A percentile compares a stretch with the other conserved stretches of the same genome.
Evolutionary conservation across 1,140 invertebrate genomes (phyloP).

Genomic region (Heliconius eleuchia): DNA sequence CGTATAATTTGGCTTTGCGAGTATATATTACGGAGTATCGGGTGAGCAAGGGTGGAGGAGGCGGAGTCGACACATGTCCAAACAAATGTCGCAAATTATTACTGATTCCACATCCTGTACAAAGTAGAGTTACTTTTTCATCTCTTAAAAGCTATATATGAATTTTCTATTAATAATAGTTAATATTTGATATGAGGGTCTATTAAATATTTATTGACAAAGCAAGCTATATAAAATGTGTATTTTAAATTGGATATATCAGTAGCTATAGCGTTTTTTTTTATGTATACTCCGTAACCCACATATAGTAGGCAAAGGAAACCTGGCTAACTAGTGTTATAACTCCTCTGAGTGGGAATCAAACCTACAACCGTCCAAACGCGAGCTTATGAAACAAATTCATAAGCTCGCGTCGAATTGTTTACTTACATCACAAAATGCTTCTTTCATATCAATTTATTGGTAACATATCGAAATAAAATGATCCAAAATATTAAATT

Average conservation of each 20-base stretch:
- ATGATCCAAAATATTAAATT: background rate
- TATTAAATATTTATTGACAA: background rate
- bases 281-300: too few relatives aligned
- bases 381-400: too few relatives aligned
- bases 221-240: background rate
- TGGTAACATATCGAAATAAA: background rate
- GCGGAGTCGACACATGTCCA: constrained; percentile 57
- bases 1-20: constrained; percentile 51
- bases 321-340: too few relatives aligned
- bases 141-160: constrained; percentile 1
- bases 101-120: constrained; percentile 20
- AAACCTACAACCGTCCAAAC: too few relatives aligned
- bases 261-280: too few relatives aligned
- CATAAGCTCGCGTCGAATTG: too few relatives aligned
- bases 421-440: too few relatives aligned
- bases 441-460: too few relatives aligned
- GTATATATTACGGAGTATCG: constrained; percentile 39
- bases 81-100: constrained; percentile 61
- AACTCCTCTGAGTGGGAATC: too few relatives aligned
- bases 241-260: too few relatives aligned
- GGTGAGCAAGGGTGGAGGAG: constrained; percentile 43
- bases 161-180: constrained; percentile 9
- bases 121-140: constrained; percentile 1
- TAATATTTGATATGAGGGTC: background rate
- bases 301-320: too few relatives aligned